These are phyloP conservation scores for Bostrychus sinensis DNA, from an alignment of 2,113 vertebrate species.

Conservation along the genomic window DNA sequence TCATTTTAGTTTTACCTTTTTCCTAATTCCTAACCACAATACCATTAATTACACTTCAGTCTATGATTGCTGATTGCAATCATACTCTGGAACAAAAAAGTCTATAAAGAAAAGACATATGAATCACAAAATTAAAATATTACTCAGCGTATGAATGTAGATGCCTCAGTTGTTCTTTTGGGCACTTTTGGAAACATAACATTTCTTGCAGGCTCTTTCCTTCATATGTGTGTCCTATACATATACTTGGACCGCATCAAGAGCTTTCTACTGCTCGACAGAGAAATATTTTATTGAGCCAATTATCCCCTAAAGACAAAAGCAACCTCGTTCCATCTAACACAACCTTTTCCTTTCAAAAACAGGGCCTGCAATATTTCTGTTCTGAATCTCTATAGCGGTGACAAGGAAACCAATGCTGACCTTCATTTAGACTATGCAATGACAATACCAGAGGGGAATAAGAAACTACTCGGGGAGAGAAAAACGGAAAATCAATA, in stretches of 20 bases:
- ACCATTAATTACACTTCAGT: too few species aligned
- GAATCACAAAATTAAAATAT: too few species aligned
- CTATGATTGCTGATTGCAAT: too few species aligned
- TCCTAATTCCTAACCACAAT: too few species aligned
- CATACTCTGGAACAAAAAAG: too few species aligned
- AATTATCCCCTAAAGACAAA: constrained; percentile 67
- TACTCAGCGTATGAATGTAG: too few species aligned
- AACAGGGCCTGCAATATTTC: constrained; percentile 61
- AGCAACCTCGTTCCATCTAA: constrained; percentile 48
- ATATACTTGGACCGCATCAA: not conserved
- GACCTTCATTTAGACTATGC: constrained; percentile 93
- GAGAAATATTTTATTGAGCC: constrained; percentile 50
- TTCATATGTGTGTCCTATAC: not conserved
- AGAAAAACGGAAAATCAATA: constrained; percentile 88
- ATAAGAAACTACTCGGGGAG: constrained; percentile 66
- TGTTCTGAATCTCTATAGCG: constrained; percentile 69
- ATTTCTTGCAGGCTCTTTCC: not conserved
- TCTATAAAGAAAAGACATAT: too few species aligned
- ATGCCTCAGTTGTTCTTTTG: too few species aligned
- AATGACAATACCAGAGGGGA: constrained; percentile 87
- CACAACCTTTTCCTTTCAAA: constrained; percentile 54
- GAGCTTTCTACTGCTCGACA: constrained; percentile 15
- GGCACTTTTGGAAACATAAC: not conserved
- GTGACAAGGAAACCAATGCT: constrained; percentile 84
- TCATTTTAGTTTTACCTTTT: too few species aligned